These are phyloP conservation scores for Cichlasoma orientale DNA, from an alignment of 2,797 vertebrate genomes.

Conservation along the genomic window DNA sequence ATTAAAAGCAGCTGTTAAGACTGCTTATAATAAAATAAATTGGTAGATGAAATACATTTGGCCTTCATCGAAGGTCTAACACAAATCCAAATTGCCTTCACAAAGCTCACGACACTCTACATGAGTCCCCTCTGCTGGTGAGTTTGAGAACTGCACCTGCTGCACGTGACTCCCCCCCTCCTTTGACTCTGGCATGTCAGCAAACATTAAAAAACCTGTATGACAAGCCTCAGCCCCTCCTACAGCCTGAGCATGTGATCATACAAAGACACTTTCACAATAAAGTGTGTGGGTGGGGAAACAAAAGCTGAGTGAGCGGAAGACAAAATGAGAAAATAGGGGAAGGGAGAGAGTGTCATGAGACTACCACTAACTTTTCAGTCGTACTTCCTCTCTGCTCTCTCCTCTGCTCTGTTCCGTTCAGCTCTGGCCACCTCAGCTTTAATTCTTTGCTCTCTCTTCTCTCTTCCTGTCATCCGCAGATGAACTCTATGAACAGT, in stretches of 20 bases:
- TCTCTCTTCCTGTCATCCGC: slow-evolving; percentile 57
- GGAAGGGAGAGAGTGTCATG: slow-evolving; percentile 60
- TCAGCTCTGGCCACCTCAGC: slow-evolving; percentile 19
- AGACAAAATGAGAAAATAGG: slow-evolving; percentile 55
- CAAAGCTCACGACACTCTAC: not conserved
- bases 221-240: slow-evolving; percentile 60
- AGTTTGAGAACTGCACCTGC: not conserved
- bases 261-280: slow-evolving; percentile 62
- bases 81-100: not conserved
- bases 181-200: slow-evolving; percentile 41
- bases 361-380: slow-evolving; percentile 45
- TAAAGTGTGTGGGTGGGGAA: slow-evolving; percentile 56
- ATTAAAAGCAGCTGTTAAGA: not conserved
- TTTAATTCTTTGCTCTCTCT: slow-evolving; percentile 44
- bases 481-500: slow-evolving; percentile 88
- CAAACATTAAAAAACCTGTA: slow-evolving; percentile 62
- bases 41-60: not conserved
- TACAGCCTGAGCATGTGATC: slow-evolving; percentile 64
- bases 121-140: slow-evolving; percentile 53
- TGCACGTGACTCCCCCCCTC: slow-evolving; percentile 27
- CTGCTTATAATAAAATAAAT: not conserved
- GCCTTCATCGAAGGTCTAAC: not conserved
- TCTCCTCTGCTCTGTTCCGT: slow-evolving; percentile 39
- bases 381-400: slow-evolving; percentile 51
- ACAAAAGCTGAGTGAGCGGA: slow-evolving; percentile 43